phyloP scores from a whole-genome alignment of 2,113 vertebrate species.

The Alces alces region DNA sequence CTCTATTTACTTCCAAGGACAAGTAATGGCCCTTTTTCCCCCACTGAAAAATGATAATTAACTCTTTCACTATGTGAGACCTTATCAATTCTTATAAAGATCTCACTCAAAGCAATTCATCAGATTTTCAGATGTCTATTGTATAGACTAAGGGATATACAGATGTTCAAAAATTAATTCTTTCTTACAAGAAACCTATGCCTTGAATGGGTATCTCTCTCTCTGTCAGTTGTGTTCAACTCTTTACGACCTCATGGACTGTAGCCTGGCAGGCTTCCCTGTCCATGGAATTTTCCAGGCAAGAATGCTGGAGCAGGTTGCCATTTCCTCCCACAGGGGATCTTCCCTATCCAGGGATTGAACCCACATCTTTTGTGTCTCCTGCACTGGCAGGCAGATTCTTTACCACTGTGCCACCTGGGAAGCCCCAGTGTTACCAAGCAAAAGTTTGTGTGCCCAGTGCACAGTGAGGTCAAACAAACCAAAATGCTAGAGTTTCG shows the following conservation, averaged over 20 bases:
- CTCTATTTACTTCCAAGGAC: background rate
- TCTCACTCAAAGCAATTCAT: background rate
- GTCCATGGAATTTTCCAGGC: background rate
- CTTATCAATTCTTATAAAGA: background rate
- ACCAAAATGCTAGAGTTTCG: background rate
- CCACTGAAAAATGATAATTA: background rate
- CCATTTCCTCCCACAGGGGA: background rate
- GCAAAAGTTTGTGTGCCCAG: background rate
- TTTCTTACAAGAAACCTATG: background rate
- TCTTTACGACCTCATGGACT: background rate
- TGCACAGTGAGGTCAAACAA: background rate
- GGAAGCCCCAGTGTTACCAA: background rate
- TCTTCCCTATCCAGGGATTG: background rate
- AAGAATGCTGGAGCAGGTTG: background rate
- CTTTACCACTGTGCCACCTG: background rate
- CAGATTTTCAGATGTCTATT: background rate
- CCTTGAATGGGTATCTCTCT: background rate
- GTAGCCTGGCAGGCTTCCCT: background rate
- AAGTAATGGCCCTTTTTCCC: background rate
- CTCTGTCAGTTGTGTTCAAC: background rate
- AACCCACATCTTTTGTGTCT: background rate
- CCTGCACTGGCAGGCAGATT: background rate
- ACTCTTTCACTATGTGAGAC: background rate
- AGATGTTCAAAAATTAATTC: background rate
- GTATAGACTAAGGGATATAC: background rate